phyloP scores from a whole-genome alignment of 1,140 invertebrate genomes.

The Drosophila novamexicana region DNA sequence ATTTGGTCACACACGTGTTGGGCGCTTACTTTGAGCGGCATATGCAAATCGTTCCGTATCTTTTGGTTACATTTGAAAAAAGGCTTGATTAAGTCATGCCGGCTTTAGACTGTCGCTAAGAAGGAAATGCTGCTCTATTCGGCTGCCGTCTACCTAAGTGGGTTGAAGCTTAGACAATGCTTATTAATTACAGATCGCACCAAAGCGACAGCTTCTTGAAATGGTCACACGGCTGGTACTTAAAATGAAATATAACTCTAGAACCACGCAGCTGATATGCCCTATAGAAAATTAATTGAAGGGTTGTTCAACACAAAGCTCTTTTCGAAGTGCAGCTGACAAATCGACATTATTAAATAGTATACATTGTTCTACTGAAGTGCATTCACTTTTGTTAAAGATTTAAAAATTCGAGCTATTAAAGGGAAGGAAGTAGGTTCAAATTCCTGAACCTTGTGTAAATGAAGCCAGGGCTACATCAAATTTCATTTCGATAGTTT shows the following conservation, averaged over 20 bases:
- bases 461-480: too few relatives aligned
- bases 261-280: background rate
- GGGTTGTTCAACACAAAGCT: background rate
- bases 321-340: background rate
- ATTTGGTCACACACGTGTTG: constrained; percentile 35
- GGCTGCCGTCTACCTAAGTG: constrained; percentile 3
- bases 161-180: constrained; percentile 34
- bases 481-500: too few relatives aligned
- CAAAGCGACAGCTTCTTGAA: background rate
- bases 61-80: background rate
- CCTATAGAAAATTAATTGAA: constrained; percentile 17
- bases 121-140: constrained; percentile 26
- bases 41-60: constrained; percentile 40
- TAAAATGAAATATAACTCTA: constrained; percentile 1
- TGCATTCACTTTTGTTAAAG: background rate
- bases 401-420: too few relatives aligned
- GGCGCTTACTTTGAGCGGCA: constrained; percentile 8
- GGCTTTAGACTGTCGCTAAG: constrained; percentile 25
- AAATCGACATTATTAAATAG: constrained; percentile 2
- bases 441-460: too few relatives aligned
- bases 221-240: constrained; percentile 19
- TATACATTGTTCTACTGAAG: background rate
- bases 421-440: too few relatives aligned
- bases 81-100: constrained; percentile 42
- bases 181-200: constrained; percentile 45